phyloP scores from a whole-genome alignment of 1,140 invertebrate species.

The Tetranychus cinnabarinus region DNA sequence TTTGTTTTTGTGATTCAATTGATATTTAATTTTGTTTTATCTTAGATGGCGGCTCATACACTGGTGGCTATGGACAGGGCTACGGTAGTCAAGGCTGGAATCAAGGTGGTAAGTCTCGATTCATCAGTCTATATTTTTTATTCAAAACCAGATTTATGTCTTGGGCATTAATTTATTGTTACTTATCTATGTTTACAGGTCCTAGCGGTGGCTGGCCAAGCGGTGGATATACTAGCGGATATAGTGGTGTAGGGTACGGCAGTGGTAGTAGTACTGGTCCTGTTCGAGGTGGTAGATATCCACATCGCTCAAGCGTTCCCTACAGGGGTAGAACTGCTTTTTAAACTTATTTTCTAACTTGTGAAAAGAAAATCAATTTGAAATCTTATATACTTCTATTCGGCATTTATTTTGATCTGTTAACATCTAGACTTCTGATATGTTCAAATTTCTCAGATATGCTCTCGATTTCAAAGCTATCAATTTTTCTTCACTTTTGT shows the following conservation, averaged over 20 bases:
- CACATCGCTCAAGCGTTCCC: conserved; percentile 2
- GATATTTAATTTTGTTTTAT: not conserved
- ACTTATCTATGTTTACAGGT: not conserved
- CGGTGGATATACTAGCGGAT: not conserved
- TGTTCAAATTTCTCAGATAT: too few relatives aligned
- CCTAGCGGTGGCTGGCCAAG: not conserved
- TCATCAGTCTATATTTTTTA: not conserved
- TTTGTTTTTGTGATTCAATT: not conserved
- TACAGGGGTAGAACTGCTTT: not conserved
- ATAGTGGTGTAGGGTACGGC: not conserved
- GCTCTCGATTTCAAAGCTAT: too few relatives aligned
- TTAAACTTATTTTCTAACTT: too few relatives aligned
- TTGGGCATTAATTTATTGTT: not conserved
- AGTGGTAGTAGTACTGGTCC: not conserved
- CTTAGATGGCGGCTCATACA: not conserved
- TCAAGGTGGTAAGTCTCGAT: not conserved
- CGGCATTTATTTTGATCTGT: too few relatives aligned
- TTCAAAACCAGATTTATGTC: not conserved
- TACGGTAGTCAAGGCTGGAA: not conserved
- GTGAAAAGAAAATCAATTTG: too few relatives aligned
- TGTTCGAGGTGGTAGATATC: not conserved
- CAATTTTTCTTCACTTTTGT: too few relatives aligned
- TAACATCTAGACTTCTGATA: too few relatives aligned
- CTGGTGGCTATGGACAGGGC: not conserved
- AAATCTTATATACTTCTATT: too few relatives aligned